These are phyloP conservation scores for Forbesichthys agassizii DNA, from an alignment of 2,113 vertebrate genomes.

Conservation along the genomic window DNA sequence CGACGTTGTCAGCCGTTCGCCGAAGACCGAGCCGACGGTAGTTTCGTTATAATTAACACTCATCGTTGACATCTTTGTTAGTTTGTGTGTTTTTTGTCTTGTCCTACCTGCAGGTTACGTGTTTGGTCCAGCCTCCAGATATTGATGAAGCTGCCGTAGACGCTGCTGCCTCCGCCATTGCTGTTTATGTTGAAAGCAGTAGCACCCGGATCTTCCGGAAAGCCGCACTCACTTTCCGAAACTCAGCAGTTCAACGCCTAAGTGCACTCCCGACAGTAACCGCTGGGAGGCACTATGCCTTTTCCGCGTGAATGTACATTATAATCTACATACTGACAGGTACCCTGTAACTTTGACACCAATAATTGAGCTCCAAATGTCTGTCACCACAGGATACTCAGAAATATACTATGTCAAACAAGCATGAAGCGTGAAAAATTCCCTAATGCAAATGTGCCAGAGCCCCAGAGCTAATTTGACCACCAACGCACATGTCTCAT, in stretches of 20 bases:
- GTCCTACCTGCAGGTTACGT: conserved; percentile 81
- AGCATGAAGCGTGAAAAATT: too few relatives aligned
- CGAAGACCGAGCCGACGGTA: neutral
- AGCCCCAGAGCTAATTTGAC: too few relatives aligned
- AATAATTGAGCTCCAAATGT: too few relatives aligned
- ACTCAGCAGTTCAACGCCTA: neutral
- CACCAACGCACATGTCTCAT: too few relatives aligned
- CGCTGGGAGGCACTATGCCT: conserved; percentile 4
- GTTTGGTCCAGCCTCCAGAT: conserved; percentile 80
- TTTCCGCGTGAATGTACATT: neutral
- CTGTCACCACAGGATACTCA: too few relatives aligned
- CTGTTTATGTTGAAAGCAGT: conserved; percentile 80
- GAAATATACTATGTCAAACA: too few relatives aligned
- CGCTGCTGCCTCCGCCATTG: conserved; percentile 84
- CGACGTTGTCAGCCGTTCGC: conserved; percentile 27
- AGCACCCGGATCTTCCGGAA: conserved; percentile 78
- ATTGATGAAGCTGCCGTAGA: conserved; percentile 70
- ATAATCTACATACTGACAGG: too few relatives aligned
- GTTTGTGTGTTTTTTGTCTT: rapidly evolving
- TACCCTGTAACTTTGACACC: too few relatives aligned
- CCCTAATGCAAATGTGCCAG: too few relatives aligned
- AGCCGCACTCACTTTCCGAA: conserved; percentile 56
- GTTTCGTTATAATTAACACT: neutral
- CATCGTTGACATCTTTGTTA: neutral
- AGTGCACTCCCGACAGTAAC: neutral